Percentiles rank a stretch among this genome's conserved stretches.
phyloP scores from a whole-genome alignment of 2,113 vertebrate genomes.

The Grammomys dolichurus region DNA sequence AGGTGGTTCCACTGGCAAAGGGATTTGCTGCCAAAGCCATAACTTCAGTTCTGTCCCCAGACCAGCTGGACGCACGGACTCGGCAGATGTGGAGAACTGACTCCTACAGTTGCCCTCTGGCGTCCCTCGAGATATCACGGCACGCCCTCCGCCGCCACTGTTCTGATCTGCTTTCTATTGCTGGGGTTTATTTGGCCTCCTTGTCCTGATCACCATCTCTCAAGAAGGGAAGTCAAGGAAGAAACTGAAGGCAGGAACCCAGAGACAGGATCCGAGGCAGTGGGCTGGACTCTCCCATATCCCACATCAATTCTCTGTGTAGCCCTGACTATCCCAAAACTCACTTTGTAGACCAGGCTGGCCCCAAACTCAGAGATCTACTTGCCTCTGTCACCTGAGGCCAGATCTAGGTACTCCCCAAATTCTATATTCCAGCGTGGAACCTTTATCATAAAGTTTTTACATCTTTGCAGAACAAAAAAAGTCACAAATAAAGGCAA shows the following conservation, averaged over 20 bases:
- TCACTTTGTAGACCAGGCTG: background rate
- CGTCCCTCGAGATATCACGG: background rate
- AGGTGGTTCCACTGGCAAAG: background rate
- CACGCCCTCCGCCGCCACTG: too few relatives aligned
- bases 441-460: background rate
- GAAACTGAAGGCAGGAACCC: background rate
- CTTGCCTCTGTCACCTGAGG: background rate
- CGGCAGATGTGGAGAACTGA: background rate
- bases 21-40: background rate
- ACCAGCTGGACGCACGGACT: rapidly evolving
- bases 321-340: background rate
- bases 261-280: background rate
- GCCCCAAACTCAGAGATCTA: background rate
- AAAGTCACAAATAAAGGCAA: background rate
- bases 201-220: background rate
- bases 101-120: background rate
- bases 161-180: background rate
- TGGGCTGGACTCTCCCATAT: background rate
- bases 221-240: background rate
- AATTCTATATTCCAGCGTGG: background rate
- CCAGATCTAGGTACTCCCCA: background rate
- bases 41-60: background rate
- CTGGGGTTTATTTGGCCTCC: background rate
- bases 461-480: background rate
- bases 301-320: background rate